A percentile compares a stretch with the other conserved stretches of the same genome.
Conservation (phyloP, 2,888 invertebrate genomes). For the Cancer borealis region DNA sequence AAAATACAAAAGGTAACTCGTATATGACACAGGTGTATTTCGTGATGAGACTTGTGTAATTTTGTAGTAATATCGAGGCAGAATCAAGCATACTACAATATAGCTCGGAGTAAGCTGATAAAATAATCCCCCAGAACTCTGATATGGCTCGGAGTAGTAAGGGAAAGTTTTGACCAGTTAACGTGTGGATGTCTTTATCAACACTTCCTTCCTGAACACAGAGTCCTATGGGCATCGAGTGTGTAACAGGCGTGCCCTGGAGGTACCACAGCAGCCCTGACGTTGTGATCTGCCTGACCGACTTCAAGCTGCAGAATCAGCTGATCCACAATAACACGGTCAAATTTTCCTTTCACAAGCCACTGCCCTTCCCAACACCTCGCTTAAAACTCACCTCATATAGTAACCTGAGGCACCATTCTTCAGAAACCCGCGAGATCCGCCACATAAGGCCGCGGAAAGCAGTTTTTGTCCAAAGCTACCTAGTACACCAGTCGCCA, state of each 20-base stretch:
- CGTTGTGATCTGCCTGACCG: neutral
- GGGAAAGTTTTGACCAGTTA: too few relatives aligned
- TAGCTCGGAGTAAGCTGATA: too few relatives aligned
- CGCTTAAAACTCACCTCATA: conserved; percentile 47
- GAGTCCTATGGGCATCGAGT: neutral
- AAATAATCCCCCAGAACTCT: too few relatives aligned
- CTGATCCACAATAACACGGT: neutral
- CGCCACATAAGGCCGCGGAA: conserved; percentile 33
- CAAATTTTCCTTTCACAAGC: neutral
- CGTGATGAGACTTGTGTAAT: too few relatives aligned
- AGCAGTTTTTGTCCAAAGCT: conserved; percentile 55
- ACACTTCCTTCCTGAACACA: neutral
- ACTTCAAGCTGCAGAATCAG: neutral
- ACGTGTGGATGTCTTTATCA: neutral
- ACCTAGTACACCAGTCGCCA: conserved; percentile 55
- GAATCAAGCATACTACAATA: too few relatives aligned
- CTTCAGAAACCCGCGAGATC: conserved; percentile 62
- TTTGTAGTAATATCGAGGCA: too few relatives aligned
- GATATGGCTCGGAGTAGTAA: too few relatives aligned
- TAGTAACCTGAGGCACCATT: conserved; percentile 56
- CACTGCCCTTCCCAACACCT: neutral
- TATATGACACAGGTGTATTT: too few relatives aligned
- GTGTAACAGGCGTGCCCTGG: too few relatives aligned
- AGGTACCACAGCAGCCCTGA: neutral
- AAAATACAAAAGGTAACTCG: too few relatives aligned